Conservation (phyloP, 2,113 vertebrate genomes). For the Leptobrachium ailaonicum region DNA sequence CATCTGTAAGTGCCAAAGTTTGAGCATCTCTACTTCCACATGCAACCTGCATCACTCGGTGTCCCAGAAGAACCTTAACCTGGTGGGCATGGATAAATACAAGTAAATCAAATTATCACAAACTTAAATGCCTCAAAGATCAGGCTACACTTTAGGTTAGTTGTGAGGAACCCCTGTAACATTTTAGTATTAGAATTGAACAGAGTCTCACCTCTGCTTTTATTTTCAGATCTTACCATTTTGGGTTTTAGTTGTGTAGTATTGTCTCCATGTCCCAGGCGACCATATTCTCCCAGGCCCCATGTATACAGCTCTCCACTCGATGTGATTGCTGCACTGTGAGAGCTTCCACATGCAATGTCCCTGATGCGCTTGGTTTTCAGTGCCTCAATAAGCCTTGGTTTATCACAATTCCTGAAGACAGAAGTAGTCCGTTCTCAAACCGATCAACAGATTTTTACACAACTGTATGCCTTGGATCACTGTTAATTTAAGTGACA, state of each 20-base stretch:
- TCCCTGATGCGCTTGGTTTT: conserved; percentile 97
- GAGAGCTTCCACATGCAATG: conserved; percentile 95
- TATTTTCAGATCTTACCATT: conserved; percentile 72
- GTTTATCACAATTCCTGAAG: conserved; percentile 96
- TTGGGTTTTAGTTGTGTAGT: conserved; percentile 96
- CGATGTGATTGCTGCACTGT: conserved; percentile 95
- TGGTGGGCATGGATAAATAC: conserved; percentile 53
- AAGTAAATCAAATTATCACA: not conserved
- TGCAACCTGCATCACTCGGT: conserved; percentile 93
- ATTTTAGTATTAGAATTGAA: no score
- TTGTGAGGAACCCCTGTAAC: no score
- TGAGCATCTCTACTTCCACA: conserved; percentile 97
- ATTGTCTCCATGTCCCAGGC: conserved; percentile 94
- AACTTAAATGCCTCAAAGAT: no score
- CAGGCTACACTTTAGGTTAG: no score
- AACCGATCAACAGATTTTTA: no score
- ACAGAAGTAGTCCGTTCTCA: not conserved
- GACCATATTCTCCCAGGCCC: conserved; percentile 95
- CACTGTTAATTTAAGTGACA: no score
- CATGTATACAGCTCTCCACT: conserved; percentile 95
- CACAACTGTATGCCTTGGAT: no score
- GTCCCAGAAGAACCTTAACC: conserved; percentile 96
- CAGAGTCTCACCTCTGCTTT: not conserved
- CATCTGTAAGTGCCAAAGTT: conserved; percentile 93
- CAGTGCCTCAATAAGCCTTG: conserved; percentile 89